These are phyloP conservation scores for Kryphioiulus occultus DNA, from an alignment of 2,888 invertebrate species.

Conservation along the genomic window DNA sequence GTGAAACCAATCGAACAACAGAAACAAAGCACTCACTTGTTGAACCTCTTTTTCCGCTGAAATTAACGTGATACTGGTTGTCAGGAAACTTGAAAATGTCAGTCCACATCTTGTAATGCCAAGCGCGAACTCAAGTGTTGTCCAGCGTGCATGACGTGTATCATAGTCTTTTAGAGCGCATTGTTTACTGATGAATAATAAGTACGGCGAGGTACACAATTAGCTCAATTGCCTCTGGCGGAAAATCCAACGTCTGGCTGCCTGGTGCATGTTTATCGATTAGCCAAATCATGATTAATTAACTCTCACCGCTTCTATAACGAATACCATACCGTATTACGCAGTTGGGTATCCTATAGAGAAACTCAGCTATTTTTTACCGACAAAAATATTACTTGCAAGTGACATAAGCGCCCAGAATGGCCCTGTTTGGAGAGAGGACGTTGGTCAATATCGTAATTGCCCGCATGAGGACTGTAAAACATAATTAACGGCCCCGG, in stretches of 20 bases:
- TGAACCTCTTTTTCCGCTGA: too few relatives aligned
- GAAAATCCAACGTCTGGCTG: neutral
- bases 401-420: neutral
- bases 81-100: neutral
- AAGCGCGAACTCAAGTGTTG: neutral
- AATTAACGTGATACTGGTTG: too few relatives aligned
- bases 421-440: neutral
- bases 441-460: neutral
- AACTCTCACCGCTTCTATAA: neutral
- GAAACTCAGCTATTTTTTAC: neutral
- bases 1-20: neutral
- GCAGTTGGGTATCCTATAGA: neutral
- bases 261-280: neutral
- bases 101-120: neutral
- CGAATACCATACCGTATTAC: neutral
- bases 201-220: neutral
- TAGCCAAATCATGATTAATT: conserved; percentile 25
- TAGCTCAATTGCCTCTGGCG: conserved; percentile 7
- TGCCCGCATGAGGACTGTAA: neutral
- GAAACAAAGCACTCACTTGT: neutral
- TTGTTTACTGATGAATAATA: conserved; percentile 9
- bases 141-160: neutral
- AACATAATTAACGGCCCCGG: neutral
- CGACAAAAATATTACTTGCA: neutral
- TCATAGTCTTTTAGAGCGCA: neutral